These are phyloP conservation scores for Labrus mixtus DNA, from an alignment of 2,113 vertebrate genomes.

Conservation along the genomic window DNA sequence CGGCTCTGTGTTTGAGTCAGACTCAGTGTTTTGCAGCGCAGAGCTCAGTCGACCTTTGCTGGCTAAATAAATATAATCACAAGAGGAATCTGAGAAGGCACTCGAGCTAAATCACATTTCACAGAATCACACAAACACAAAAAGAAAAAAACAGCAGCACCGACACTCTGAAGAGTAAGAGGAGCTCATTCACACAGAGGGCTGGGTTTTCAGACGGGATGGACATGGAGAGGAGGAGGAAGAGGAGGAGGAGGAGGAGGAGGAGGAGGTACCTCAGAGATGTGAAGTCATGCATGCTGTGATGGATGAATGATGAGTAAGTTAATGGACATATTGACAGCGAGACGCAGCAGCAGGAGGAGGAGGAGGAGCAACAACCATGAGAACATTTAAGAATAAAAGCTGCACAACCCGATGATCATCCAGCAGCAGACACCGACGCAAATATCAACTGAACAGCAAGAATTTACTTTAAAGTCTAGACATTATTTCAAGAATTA, in stretches of 20 bases:
- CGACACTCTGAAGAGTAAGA: background rate
- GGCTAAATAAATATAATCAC: background rate
- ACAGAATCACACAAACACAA: background rate
- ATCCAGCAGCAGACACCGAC: too few species aligned
- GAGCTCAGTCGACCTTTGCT: background rate
- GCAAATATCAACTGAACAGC: too few species aligned
- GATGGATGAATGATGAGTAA: background rate
- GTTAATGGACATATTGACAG: background rate
- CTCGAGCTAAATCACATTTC: conserved; percentile 23
- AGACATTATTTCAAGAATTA: too few species aligned
- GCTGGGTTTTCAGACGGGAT: conserved; percentile 60
- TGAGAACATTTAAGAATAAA: too few species aligned
- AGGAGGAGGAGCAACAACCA: background rate
- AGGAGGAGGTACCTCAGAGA: background rate
- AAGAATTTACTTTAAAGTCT: too few species aligned
- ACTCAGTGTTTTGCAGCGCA: background rate
- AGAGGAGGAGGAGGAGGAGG: too few species aligned
- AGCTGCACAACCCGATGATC: too few species aligned
- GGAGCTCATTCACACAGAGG: conserved; percentile 57
- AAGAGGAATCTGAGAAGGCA: conserved; percentile 14
- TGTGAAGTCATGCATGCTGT: background rate
- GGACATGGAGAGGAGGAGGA: background rate
- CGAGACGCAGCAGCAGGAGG: background rate
- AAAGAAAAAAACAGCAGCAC: background rate
- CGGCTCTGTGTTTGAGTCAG: too few species aligned